phyloP scores from a whole-genome alignment of 30 jellyfish, hydroid and myxozoan species.

The Aurelia sp. region DNA sequence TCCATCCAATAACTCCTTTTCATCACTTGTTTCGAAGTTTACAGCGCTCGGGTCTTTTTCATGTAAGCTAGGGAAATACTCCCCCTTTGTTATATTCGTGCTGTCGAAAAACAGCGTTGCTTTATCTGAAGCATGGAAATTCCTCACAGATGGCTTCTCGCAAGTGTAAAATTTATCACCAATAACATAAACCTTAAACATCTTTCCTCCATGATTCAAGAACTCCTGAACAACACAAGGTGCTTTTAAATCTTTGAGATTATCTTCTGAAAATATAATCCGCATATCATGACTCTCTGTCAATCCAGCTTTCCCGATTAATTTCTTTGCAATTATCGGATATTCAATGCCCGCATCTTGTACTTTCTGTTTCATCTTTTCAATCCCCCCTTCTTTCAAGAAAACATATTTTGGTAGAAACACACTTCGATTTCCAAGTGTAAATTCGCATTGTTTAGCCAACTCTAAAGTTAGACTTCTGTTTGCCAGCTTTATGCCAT shows the following conservation, averaged over 20 bases:
- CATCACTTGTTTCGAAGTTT: constrained; percentile 62
- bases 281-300: constrained; percentile 95
- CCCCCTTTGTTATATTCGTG: constrained; percentile 88
- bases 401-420: constrained; percentile 88
- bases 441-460: constrained; percentile 80
- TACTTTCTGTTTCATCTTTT: constrained; percentile 33
- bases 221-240: constrained; percentile 98
- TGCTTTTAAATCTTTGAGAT: constrained; percentile 51
- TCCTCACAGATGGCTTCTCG: constrained; percentile 95
- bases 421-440: constrained; percentile 77
- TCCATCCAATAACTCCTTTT: constrained; percentile 69
- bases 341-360: constrained; percentile 51
- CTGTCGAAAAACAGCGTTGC: constrained; percentile 85
- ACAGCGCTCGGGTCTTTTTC: constrained; percentile 72
- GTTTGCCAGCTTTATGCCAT: constrained; percentile 85
- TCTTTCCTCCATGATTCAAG: constrained; percentile 93
- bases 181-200: constrained; percentile 88
- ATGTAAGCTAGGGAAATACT: constrained; percentile 61
- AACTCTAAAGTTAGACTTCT: constrained; percentile 73
- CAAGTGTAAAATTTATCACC: constrained; percentile 84
- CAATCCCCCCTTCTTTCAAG: constrained; percentile 24
- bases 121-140: constrained; percentile 75
- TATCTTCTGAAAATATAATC: constrained; percentile 80
- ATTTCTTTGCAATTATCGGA: constrained; percentile 86
- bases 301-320: constrained; percentile 74